Evolutionary conservation across 2,113 vertebrate genomes (phyloP).

Genomic region (Melanocharis versteri): DNA sequence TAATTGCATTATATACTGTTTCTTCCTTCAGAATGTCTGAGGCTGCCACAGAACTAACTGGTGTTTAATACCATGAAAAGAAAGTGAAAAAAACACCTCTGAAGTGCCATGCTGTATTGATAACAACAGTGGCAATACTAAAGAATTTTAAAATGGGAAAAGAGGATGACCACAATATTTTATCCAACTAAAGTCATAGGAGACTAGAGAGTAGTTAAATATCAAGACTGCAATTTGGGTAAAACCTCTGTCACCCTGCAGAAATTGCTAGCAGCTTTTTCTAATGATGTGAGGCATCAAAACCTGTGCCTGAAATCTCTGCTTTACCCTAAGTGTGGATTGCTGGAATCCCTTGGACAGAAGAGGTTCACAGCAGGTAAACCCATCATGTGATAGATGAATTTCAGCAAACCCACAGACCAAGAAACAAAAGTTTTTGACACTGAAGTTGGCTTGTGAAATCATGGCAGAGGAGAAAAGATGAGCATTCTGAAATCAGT

Average conservation of each 20-base stretch:
- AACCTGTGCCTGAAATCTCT: neutral
- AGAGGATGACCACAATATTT: neutral
- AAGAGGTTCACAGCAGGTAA: neutral
- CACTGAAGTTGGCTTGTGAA: neutral
- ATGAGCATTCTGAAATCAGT: neutral
- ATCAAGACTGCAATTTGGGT: neutral
- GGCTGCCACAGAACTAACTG: neutral
- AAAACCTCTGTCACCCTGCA: neutral
- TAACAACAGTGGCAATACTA: neutral
- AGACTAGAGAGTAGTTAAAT: neutral
- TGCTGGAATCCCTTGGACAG: neutral
- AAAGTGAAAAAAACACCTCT: neutral
- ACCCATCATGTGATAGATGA: rapidly evolving
- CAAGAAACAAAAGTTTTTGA: neutral
- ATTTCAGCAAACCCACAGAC: neutral
- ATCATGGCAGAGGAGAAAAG: neutral
- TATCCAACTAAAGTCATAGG: neutral
- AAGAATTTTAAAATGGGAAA: neutral
- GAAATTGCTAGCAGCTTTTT: neutral
- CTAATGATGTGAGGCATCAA: neutral
- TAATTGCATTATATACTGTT: neutral
- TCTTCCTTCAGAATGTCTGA: neutral
- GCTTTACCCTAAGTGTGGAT: neutral
- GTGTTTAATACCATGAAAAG: neutral
- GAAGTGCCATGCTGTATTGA: neutral